phyloP scores from a whole-genome alignment of 2,888 invertebrate genomes.

The Metopia argyrocephala region DNA sequence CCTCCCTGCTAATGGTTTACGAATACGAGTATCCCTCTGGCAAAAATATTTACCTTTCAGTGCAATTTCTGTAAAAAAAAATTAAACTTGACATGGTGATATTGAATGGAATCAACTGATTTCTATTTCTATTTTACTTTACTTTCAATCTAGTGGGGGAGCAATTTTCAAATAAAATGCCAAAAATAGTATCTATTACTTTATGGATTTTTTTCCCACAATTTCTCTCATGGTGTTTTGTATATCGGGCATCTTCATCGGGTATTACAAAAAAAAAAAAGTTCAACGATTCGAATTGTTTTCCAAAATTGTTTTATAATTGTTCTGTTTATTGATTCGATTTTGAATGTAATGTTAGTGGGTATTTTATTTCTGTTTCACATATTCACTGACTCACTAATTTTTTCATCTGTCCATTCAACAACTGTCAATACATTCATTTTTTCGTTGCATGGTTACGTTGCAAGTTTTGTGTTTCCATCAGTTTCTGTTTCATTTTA shows the following conservation, averaged over 20 bases:
- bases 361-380: background rate
- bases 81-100: constrained; percentile 35
- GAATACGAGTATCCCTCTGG: background rate
- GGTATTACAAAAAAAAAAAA: background rate
- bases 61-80: background rate
- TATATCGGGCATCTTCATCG: no score
- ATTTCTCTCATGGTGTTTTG: no score
- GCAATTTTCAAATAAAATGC: no score
- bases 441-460: constrained; percentile 18
- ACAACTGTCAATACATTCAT: background rate
- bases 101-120: constrained; percentile 49
- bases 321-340: constrained; percentile 4
- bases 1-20: constrained; percentile 5
- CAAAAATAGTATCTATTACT: no score
- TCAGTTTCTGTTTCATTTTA: background rate
- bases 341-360: background rate
- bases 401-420: background rate
- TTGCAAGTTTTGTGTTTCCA: background rate
- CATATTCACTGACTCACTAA: background rate
- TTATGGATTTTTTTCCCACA: no score
- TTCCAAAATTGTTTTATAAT: constrained; percentile 26
- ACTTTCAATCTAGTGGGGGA: background rate
- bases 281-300: background rate
- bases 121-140: background rate
- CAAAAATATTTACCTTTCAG: background rate